These are phyloP conservation scores for Centroberyx gerrardi DNA, from an alignment of 2,797 vertebrate species.

Conservation along the genomic window DNA sequence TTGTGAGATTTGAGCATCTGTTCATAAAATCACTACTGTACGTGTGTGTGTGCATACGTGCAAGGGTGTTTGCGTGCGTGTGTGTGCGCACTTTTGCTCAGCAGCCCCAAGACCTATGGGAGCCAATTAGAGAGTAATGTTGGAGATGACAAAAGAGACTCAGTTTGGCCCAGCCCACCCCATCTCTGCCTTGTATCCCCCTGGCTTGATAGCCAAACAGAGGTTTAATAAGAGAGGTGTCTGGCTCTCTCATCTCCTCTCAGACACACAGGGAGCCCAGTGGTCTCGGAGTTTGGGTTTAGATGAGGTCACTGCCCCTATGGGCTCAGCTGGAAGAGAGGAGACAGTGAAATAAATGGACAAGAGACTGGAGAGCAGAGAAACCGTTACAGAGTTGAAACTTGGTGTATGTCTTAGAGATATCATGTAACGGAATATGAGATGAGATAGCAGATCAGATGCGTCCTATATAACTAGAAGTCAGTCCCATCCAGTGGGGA, in stretches of 20 bases:
- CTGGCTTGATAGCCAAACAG: constrained; percentile 80
- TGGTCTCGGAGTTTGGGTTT: constrained; percentile 80
- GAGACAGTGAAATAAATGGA: constrained; percentile 81
- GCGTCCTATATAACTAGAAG: constrained; percentile 57
- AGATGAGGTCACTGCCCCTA: constrained; percentile 84
- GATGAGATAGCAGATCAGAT: constrained; percentile 74
- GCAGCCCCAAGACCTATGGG: constrained; percentile 75
- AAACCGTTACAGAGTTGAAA: constrained; percentile 66
- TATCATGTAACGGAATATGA: constrained; percentile 75
- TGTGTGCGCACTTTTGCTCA: constrained; percentile 43
- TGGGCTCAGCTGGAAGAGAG: constrained; percentile 81
- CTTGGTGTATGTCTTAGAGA: constrained; percentile 51
- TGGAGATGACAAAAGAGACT: constrained; percentile 83
- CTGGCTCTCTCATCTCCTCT: constrained; percentile 80
- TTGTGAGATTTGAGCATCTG: constrained; percentile 11
- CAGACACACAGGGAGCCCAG: constrained; percentile 78
- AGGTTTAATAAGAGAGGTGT: constrained; percentile 84
- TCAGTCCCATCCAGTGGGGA: constrained; percentile 43
- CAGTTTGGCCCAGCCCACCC: constrained; percentile 70
- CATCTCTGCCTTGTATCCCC: constrained; percentile 65
- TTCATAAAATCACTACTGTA: constrained; percentile 11
- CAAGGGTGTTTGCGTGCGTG: constrained; percentile 1
- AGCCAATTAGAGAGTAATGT: constrained; percentile 84
- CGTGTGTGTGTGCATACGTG: neutral
- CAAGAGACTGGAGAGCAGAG: constrained; percentile 65